Conservation (phyloP, 2,113 vertebrate species). For the Lophochroa leadbeateri region DNA sequence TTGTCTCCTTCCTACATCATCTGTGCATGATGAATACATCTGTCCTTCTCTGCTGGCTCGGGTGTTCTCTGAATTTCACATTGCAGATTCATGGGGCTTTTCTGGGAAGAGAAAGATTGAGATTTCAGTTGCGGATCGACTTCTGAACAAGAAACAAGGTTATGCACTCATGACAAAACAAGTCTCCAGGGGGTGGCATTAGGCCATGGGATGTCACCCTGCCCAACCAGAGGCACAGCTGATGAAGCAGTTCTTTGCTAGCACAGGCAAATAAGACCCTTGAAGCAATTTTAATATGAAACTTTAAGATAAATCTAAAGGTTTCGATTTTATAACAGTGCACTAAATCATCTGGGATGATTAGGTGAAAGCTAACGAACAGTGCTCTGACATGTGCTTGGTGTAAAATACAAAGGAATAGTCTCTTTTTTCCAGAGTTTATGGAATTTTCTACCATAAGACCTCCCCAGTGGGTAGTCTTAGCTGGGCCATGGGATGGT, state of each 20-base stretch:
- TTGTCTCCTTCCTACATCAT: slow-evolving; percentile 56
- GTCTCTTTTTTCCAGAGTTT: neutral
- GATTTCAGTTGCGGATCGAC: neutral
- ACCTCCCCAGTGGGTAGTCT: neutral
- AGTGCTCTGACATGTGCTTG: neutral
- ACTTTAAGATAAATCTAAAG: neutral
- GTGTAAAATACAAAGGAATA: neutral
- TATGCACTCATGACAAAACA: neutral
- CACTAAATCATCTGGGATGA: neutral
- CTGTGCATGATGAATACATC: slow-evolving; percentile 69
- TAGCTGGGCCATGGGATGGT: neutral
- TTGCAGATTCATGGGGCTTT: neutral
- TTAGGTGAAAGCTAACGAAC: neutral
- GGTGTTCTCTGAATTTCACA: neutral
- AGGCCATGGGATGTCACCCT: neutral
- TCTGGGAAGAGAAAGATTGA: slow-evolving; percentile 9
- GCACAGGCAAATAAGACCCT: neutral
- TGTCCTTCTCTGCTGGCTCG: slow-evolving; percentile 8
- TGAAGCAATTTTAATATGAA: neutral
- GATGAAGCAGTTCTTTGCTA: neutral
- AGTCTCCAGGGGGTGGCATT: neutral
- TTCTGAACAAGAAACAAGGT: neutral
- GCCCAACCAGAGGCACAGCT: neutral
- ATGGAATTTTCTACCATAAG: neutral
- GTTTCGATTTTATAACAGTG: neutral